Conservation (phyloP, 1,140 invertebrate genomes). For the Globodera rostochiensis region DNA sequence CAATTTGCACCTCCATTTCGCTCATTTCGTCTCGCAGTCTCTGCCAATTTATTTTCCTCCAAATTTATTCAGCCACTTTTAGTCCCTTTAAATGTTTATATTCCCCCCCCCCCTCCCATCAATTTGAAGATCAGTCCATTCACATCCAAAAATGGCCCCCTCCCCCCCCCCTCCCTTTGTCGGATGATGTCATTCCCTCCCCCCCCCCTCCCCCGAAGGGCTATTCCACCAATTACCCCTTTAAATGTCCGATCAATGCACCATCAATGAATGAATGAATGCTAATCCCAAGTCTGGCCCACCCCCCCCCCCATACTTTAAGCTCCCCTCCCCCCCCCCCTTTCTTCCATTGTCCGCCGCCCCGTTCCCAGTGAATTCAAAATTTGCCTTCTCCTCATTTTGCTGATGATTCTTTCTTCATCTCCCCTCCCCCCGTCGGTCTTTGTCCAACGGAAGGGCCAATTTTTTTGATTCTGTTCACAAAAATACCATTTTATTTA, state of each 20-base stretch:
- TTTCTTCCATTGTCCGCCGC: not conserved
- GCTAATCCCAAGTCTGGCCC: not conserved
- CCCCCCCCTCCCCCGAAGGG: no score
- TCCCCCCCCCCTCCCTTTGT: no score
- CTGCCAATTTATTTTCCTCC: not conserved
- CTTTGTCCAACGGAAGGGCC: not conserved
- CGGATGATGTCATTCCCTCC: no score
- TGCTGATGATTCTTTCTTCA: not conserved
- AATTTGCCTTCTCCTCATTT: not conserved
- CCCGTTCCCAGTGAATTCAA: slow-evolving; percentile 15
- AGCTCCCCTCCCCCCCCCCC: not conserved
- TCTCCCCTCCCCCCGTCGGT: not conserved
- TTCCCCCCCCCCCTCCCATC: no score
- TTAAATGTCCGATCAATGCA: no score
- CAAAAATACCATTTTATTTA: not conserved
- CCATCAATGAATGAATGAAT: no score
- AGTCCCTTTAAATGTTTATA: no score
- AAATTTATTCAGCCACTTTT: no score
- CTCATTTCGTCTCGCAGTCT: not conserved
- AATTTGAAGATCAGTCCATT: not conserved
- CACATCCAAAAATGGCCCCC: not conserved
- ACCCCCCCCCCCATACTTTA: not conserved
- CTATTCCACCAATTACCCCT: no score
- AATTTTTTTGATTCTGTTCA: not conserved
- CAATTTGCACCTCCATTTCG: not conserved